Base-by-base conservation (phyloP, 2,113 vertebrate genomes). In the Phocoena sinus region DNA sequence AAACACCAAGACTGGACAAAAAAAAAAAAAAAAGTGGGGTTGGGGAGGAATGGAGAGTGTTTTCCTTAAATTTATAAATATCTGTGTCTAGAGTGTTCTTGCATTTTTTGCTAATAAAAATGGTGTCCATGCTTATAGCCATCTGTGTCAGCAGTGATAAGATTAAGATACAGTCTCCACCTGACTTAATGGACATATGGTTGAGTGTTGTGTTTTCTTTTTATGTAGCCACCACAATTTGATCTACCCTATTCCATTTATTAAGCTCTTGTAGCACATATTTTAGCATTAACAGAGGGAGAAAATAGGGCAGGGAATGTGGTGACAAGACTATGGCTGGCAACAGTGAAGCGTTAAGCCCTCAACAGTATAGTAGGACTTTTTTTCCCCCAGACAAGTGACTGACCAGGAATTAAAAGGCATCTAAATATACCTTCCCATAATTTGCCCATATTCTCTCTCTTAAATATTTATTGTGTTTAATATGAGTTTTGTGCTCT, bases 241-340 rank as follows among this genome's bases (percentile, higher is more conserved):
- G 41, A 95, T 28, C 8, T 84, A 47, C 31, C 41, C 65, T 80
- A 41, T 2, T 53, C 41, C 79, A 44, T 87, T 94, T 25, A 77
- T 68, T 18, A 88, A 36, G 68, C 60, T 63, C 76, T 44, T 60
- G 81, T 28, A 73, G 96, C 89, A 96, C 70, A 95, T 56, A 94
- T 79, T 58, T 26, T 56, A 91, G 73, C 80, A 80, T 76, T 88
- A 96, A 90, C 11, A 87, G n/a, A 95, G 9, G 58, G 65, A 95
- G 38, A 93, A 95, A 96, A 7, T 62, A 87, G 89, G 56, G 11
- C 56, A 86, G 36, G 23, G 33, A 28, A 82, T 31, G 36, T 88
- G 53, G 33, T 91, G 28, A 92, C 68, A 80, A 77, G 93, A 67
- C 93, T 28, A 10, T 82, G 41, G 15, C 14, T 21, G 36, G 12